Percentiles rank a stretch among this genome's conserved stretches.
phyloP scores from a whole-genome alignment of 2,888 invertebrate genomes.

The Cheilosia vulpina region DNA sequence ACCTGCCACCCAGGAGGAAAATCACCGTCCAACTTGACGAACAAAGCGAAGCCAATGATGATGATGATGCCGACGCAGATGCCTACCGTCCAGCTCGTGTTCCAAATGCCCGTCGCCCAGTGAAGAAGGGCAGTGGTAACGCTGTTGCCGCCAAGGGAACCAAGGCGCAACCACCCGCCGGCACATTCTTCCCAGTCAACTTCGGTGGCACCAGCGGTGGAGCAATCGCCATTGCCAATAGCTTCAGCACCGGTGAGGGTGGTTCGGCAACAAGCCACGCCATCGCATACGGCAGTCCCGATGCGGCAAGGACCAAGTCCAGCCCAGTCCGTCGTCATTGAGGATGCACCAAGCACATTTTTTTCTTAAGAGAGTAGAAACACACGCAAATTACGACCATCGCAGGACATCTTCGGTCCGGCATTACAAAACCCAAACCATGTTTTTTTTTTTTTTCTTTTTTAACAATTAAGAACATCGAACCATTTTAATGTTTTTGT shows the following conservation, averaged over 20 bases:
- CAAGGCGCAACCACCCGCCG: slow-evolving; percentile 80
- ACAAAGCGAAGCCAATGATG: slow-evolving; percentile 79
- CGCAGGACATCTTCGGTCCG: slow-evolving; percentile 4
- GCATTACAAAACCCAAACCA: slow-evolving; percentile 45
- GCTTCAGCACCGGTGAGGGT: slow-evolving; percentile 83
- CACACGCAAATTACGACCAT: slow-evolving; percentile 48
- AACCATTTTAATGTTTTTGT: slow-evolving; percentile 51
- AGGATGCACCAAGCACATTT: slow-evolving; percentile 22
- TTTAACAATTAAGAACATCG: slow-evolving; percentile 52
- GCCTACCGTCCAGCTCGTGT: slow-evolving; percentile 78
- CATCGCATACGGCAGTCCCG: slow-evolving; percentile 83
- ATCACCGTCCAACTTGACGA: slow-evolving; percentile 81
- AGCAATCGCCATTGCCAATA: slow-evolving; percentile 83
- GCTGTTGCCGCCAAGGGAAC: slow-evolving; percentile 73
- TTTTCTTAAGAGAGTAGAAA: slow-evolving; percentile 10
- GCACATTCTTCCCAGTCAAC: slow-evolving; percentile 83
- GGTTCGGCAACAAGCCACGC: slow-evolving; percentile 83
- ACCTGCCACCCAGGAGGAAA: slow-evolving; percentile 81
- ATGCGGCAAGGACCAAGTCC: slow-evolving; percentile 79
- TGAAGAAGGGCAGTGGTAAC: slow-evolving; percentile 67
- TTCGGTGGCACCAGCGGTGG: slow-evolving; percentile 83
- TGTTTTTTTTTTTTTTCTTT: slow-evolving; percentile 47
- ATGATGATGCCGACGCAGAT: slow-evolving; percentile 78
- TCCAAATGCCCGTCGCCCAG: slow-evolving; percentile 81
- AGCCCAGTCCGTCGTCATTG: slow-evolving; percentile 77